Conservation (phyloP, 2,113 vertebrate genomes). For the Symphodus melops region DNA sequence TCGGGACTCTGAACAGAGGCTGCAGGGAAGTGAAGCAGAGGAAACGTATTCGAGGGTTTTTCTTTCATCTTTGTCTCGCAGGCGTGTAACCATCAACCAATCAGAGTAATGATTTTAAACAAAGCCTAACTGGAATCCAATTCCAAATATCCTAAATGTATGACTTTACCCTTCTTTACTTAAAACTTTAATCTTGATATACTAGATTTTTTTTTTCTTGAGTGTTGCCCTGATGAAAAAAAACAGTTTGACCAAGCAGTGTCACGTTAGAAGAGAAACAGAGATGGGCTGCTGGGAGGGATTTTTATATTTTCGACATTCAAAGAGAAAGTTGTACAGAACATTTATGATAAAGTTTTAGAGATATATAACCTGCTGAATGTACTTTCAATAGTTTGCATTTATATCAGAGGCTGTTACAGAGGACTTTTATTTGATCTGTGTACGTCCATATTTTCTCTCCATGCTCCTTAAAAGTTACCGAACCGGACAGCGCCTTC, state of each 20-base stretch:
- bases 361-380: conserved; percentile 72
- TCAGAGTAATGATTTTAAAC: too few species aligned
- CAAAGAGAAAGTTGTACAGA: conserved; percentile 54
- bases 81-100: too few species aligned
- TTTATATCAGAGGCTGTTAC: conserved; percentile 41
- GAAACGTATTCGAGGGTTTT: too few species aligned
- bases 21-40: too few species aligned
- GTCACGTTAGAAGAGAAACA: conserved; percentile 8
- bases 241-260: not conserved
- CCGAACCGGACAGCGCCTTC: conserved; percentile 12
- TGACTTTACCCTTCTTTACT: too few species aligned
- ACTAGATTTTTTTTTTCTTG: too few species aligned
- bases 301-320: conserved; percentile 36
- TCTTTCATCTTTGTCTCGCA: too few species aligned
- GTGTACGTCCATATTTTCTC: conserved; percentile 17
- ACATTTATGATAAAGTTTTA: conserved; percentile 44
- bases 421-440: conserved; percentile 26
- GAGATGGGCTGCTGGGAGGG: not conserved
- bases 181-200: too few species aligned
- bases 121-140: too few species aligned
- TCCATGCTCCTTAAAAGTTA: conserved; percentile 5
- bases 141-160: too few species aligned
- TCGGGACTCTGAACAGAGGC: too few species aligned
- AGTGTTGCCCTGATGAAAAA: too few species aligned
- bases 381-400: conserved; percentile 74